Conservation (phyloP, 1,140 invertebrate species). For the Drosophila athabasca region DNA sequence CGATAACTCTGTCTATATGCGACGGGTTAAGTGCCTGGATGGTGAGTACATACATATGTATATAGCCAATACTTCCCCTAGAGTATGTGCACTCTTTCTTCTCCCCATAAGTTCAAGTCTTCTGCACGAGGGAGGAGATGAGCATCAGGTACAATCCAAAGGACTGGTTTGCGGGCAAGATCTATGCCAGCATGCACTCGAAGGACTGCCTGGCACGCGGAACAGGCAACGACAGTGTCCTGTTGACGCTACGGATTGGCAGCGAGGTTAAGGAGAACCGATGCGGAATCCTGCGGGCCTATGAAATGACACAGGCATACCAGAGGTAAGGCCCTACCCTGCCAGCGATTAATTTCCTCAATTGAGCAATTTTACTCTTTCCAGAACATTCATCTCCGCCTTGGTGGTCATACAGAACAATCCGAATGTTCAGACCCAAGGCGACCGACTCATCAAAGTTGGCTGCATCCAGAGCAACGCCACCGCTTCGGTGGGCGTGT, state of each 20-base stretch:
- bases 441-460: slow-evolving; percentile 87
- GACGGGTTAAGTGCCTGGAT: slow-evolving; percentile 84
- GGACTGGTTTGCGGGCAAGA: slow-evolving; percentile 85
- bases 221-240: slow-evolving; percentile 64
- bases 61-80: no score
- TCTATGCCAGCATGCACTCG: slow-evolving; percentile 87
- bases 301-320: slow-evolving; percentile 73
- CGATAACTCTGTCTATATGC: slow-evolving; percentile 82
- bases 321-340: slow-evolving; percentile 43
- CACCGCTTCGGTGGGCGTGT: slow-evolving; percentile 31
- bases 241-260: slow-evolving; percentile 69
- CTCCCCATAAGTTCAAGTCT: slow-evolving; percentile 85
- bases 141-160: slow-evolving; percentile 85
- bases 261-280: slow-evolving; percentile 77
- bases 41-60: slow-evolving; percentile 66
- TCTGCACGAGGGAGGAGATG: slow-evolving; percentile 85
- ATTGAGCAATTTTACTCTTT: slow-evolving; percentile 28
- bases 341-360: no score
- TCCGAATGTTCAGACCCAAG: slow-evolving; percentile 87
- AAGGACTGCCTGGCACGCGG: slow-evolving; percentile 85
- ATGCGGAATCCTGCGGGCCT: slow-evolving; percentile 76
- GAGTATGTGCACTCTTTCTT: not conserved
- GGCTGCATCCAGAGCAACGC: slow-evolving; percentile 85
- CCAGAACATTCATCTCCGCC: slow-evolving; percentile 86
- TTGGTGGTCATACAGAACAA: slow-evolving; percentile 88